Percentiles rank a stretch among this genome's conserved stretches.
Evolutionary conservation across 2,113 vertebrate species (phyloP).

Genomic region (Thamnaconus septentrionalis): DNA sequence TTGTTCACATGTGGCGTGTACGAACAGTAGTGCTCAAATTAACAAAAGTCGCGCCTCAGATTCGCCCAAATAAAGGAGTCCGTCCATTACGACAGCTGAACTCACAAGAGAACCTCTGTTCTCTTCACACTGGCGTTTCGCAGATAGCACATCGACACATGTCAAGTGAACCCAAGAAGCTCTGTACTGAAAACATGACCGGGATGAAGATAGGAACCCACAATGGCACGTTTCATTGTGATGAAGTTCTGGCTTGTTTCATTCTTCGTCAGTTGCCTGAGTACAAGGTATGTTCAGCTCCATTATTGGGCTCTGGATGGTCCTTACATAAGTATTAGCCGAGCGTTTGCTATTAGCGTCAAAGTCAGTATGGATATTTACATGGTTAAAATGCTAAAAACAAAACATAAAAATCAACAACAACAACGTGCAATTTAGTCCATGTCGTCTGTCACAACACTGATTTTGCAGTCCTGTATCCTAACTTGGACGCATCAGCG

Average conservation of each 20-base stretch:
- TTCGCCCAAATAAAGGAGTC: neutral
- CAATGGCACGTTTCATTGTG: constrained; percentile 92
- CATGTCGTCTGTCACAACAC: no score
- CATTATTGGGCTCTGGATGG: no score
- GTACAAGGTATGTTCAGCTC: constrained; percentile 79
- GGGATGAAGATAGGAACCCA: constrained; percentile 86
- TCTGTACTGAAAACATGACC: constrained; percentile 63
- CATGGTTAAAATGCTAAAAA: no score
- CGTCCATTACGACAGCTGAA: neutral
- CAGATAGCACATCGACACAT: constrained; percentile 30
- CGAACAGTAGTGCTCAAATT: neutral
- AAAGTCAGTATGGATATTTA: no score
- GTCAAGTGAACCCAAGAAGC: constrained; percentile 64
- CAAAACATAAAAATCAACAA: no score
- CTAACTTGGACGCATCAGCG: no score
- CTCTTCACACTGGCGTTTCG: neutral
- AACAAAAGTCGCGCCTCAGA: neutral
- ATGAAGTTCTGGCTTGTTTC: constrained; percentile 90
- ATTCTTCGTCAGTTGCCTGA: constrained; percentile 85
- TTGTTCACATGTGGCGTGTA: constrained; percentile 6
- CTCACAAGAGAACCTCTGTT: neutral
- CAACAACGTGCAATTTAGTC: no score
- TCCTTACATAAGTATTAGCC: no score
- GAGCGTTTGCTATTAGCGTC: no score
- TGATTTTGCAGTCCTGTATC: no score